These are phyloP conservation scores for Taphrorychus bicolor DNA, from an alignment of 2,888 invertebrate species.

Conservation along the genomic window DNA sequence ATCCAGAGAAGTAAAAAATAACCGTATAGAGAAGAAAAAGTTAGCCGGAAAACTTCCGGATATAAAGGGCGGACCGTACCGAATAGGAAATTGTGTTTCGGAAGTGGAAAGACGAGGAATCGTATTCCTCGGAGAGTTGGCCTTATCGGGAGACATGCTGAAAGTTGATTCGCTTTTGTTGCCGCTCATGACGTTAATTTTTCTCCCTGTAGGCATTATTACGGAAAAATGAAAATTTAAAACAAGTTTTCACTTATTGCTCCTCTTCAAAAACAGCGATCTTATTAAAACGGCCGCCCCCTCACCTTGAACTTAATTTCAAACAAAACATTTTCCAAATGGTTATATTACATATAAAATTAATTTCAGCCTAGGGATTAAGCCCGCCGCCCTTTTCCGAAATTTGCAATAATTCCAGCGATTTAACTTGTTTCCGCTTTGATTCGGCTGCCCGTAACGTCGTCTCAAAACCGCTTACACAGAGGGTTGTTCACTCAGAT, in stretches of 20 bases:
- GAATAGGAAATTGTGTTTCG: constrained; percentile 36
- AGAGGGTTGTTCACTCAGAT: constrained; percentile 12
- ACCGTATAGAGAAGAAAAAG: constrained; percentile 32
- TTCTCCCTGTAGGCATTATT: too few species aligned
- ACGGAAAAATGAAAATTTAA: too few species aligned
- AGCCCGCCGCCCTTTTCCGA: too few species aligned
- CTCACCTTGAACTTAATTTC: too few species aligned
- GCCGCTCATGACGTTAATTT: constrained; percentile 24
- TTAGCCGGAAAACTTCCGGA: constrained; percentile 33
- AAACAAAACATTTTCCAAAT: too few species aligned
- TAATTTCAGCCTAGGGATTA: too few species aligned
- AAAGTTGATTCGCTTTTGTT: constrained; percentile 33
- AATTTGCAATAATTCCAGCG: too few species aligned
- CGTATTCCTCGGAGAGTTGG: constrained; percentile 21
- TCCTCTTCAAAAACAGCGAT: too few species aligned
- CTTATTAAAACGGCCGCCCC: too few species aligned
- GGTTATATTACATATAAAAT: too few species aligned
- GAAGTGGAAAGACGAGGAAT: constrained; percentile 35
- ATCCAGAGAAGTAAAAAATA: constrained; percentile 25
- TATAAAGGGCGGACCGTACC: constrained; percentile 15
- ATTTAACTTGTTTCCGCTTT: neutral
- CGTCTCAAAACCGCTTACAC: neutral
- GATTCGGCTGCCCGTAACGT: neutral
- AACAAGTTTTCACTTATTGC: too few species aligned
- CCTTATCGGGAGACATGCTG: constrained; percentile 19